Evolutionary conservation across 2,113 vertebrate species (phyloP), one percentile per base, ranked within the genome.

Genomic region (Datnioides undecimradiatus): DNA sequence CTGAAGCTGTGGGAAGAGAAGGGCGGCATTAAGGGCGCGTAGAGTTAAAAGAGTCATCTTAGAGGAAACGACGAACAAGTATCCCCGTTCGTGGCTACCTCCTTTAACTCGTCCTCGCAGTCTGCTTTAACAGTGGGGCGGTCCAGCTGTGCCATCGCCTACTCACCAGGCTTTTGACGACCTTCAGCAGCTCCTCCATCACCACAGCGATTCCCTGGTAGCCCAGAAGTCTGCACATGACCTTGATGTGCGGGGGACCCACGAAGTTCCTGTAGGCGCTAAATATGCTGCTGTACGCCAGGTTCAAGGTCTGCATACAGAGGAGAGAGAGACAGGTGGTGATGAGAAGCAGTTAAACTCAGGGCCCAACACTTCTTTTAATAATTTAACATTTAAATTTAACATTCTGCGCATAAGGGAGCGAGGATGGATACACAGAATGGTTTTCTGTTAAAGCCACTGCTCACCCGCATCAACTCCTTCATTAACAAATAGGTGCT

Each of bases 141-240:
- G n/a, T n/a, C n/a, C n/a, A n/a, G n/a, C n/a, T n/a, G n/a, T n/a
- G n/a, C n/a, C n/a, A 16, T 52, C 46, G 40, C 3, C 1, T 5
- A 74, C 91, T 90, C 94, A 99, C 98, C 97, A 99, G 93, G 89
- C 98, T 99, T 86, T 99, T 99, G 92, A 99, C 97, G 0, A 99
- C 99, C 93, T 99, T 99, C 72, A 99, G 92, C 66, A 99, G 95
- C 60, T 99, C 98, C 64, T 99, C 98, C 98, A 99, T 99, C 82
- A 99, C 98, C 91, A 99, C 98, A 0, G 98, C 98, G 0, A 99
- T 99, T 80, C 98, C 98, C 80, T 99, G 98, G 87, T 99, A 99
- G 45, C 98, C 98, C 70, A 99, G 96, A 62, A 99, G 95, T 52
- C 98, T 95, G 83, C 98, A 99, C 94, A 99, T 97, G 6, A 97